A percentile compares a stretch with the other conserved stretches of the same genome.
These are phyloP conservation scores for Patella vulgata DNA, from an alignment of 1,140 invertebrate genomes.

Conservation along the genomic window DNA sequence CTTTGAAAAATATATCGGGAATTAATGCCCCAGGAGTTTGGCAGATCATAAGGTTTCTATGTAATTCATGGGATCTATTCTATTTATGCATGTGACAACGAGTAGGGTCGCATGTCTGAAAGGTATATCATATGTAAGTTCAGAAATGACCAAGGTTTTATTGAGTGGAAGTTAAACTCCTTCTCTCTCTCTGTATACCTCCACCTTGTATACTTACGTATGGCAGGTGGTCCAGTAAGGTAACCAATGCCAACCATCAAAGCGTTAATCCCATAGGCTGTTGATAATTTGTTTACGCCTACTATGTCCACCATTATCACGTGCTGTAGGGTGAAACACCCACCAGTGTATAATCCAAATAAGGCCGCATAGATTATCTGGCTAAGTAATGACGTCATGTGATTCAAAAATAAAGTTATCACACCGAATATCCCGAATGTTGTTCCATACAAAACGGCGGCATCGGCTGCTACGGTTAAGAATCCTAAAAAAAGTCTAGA, in stretches of 20 bases:
- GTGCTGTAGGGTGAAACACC: constrained; percentile 17
- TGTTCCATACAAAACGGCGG: background rate
- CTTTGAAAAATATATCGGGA: too few species aligned
- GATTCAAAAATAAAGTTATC: background rate
- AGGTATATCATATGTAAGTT: too few species aligned
- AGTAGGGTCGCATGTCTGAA: too few species aligned
- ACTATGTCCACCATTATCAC: constrained; percentile 29
- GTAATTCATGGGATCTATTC: too few species aligned
- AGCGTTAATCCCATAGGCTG: constrained; percentile 26
- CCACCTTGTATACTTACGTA: too few species aligned
- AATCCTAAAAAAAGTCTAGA: background rate
- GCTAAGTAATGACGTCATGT: background rate
- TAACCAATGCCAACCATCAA: constrained; percentile 29
- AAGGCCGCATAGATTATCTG: constrained; percentile 12
- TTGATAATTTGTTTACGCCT: constrained; percentile 32
- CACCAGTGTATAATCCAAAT: constrained; percentile 35
- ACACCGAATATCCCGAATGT: background rate
- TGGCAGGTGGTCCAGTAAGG: constrained; percentile 31
- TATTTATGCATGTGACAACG: too few species aligned
- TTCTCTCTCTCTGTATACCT: too few species aligned
- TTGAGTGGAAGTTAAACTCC: too few species aligned
- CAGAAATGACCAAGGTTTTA: too few species aligned
- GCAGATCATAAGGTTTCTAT: too few species aligned
- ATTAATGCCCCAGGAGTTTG: too few species aligned
- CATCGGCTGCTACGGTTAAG: background rate